Evolutionary conservation across 2,113 vertebrate genomes (phyloP).

Genomic region (Hyperopisus bebe): DNA sequence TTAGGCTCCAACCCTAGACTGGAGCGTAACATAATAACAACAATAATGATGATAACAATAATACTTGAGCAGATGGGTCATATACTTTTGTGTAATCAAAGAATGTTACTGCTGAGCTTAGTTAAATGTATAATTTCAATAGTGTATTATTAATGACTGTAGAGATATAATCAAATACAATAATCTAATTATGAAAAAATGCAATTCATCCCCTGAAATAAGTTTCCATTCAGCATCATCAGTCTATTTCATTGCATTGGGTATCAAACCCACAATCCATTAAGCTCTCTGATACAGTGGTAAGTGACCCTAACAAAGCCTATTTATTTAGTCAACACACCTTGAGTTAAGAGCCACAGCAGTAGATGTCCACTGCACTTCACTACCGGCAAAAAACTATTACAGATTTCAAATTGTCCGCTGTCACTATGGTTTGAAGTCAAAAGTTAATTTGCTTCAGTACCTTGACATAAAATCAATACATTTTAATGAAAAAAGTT

Average conservation of each 20-base stretch:
- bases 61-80: not conserved
- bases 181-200: not conserved
- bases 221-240: not conserved
- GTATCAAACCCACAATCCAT: not conserved
- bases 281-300: not conserved
- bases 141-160: not conserved
- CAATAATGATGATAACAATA: not conserved
- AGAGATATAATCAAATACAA: not conserved
- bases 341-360: slow-evolving; percentile 1
- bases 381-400: slow-evolving; percentile 44
- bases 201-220: not conserved
- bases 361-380: slow-evolving; percentile 33
- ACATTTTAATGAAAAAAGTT: slow-evolving; percentile 33
- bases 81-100: not conserved
- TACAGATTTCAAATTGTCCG: slow-evolving; percentile 50
- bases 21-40: too few species aligned
- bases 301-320: not conserved
- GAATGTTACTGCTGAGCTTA: not conserved
- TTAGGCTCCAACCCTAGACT: too few species aligned
- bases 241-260: not conserved
- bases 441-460: slow-evolving; percentile 53
- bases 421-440: slow-evolving; percentile 52
- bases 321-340: not conserved
- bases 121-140: not conserved
- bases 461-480: slow-evolving; percentile 51